phyloP scores from a whole-genome alignment of 2,113 vertebrate species.

The Pteruthius melanotis region DNA sequence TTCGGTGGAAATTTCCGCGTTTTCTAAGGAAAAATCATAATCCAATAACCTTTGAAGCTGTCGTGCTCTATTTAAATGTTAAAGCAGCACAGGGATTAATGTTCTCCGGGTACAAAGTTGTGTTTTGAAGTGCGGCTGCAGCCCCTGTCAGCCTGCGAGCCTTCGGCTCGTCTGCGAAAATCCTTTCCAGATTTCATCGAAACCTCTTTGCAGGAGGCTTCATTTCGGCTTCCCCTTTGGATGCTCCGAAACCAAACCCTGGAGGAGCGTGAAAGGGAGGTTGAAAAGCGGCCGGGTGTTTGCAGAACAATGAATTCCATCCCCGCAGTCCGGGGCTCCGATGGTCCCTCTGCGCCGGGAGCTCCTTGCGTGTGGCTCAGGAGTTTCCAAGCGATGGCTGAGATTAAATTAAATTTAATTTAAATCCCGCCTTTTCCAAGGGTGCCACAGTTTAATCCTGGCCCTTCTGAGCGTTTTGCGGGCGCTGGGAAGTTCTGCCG shows the following conservation, averaged over 20 bases:
- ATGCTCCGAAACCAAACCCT: neutral
- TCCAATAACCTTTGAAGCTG: neutral
- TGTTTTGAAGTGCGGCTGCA: neutral
- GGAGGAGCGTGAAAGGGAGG: neutral
- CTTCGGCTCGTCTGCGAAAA: neutral
- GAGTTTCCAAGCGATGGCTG: neutral
- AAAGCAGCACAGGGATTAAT: neutral
- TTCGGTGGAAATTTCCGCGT: neutral
- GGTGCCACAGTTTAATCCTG: neutral
- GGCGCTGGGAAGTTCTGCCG: neutral
- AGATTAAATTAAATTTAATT: neutral
- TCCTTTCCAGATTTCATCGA: neutral
- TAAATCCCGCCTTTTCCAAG: neutral
- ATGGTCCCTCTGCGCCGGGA: neutral
- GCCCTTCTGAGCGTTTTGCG: neutral
- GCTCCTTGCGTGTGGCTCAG: neutral
- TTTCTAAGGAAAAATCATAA: neutral
- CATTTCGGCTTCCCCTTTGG: neutral
- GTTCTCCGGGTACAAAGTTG: neutral
- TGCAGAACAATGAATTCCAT: neutral
- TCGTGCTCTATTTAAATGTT: neutral
- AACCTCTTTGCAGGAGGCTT: neutral
- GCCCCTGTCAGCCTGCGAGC: neutral
- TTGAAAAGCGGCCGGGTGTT: conserved; percentile 3
- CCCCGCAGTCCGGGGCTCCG: neutral